Conservation (phyloP, 2,113 vertebrate genomes). For the Arvicanthis niloticus region DNA sequence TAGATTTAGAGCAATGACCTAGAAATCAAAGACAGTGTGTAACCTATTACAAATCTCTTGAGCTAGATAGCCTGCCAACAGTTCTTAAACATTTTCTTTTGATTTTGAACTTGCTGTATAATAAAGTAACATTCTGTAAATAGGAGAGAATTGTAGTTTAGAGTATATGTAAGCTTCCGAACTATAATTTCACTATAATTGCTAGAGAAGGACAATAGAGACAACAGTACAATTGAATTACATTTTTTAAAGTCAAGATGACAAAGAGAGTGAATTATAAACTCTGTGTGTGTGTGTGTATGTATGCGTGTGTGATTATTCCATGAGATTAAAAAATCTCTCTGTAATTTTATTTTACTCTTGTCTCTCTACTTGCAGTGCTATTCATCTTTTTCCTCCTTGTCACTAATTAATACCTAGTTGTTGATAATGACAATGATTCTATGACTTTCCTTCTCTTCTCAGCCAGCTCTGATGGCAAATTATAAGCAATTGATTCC, state of each 20-base stretch:
- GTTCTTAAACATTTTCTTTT: slow-evolving; percentile 53
- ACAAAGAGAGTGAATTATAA: not conserved
- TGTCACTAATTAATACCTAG: slow-evolving; percentile 61
- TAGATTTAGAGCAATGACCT: slow-evolving; percentile 69
- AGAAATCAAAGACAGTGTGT: slow-evolving; percentile 69
- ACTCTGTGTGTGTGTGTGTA: slow-evolving; percentile 38
- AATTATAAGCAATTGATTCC: slow-evolving; percentile 72
- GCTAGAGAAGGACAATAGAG: not conserved
- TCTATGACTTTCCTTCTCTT: not conserved
- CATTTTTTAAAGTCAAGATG: not conserved
- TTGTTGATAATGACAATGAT: slow-evolving; percentile 8
- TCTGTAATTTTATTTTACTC: not conserved
- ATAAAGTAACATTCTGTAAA: slow-evolving; percentile 58
- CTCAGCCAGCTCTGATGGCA: slow-evolving; percentile 42
- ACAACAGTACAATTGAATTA: slow-evolving; percentile 1
- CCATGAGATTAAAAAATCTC: not conserved
- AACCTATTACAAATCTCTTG: slow-evolving; percentile 54
- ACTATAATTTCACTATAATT: slow-evolving; percentile 49
- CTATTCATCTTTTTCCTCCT: not conserved
- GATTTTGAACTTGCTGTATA: slow-evolving; percentile 56
- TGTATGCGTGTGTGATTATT: slow-evolving; percentile 44
- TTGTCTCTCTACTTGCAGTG: not conserved
- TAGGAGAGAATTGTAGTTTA: slow-evolving; percentile 25
- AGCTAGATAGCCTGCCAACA: slow-evolving; percentile 1
- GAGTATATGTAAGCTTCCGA: not conserved